These are phyloP conservation scores for Scarus forsteni DNA, from an alignment of 2,797 vertebrate genomes.

Conservation along the genomic window DNA sequence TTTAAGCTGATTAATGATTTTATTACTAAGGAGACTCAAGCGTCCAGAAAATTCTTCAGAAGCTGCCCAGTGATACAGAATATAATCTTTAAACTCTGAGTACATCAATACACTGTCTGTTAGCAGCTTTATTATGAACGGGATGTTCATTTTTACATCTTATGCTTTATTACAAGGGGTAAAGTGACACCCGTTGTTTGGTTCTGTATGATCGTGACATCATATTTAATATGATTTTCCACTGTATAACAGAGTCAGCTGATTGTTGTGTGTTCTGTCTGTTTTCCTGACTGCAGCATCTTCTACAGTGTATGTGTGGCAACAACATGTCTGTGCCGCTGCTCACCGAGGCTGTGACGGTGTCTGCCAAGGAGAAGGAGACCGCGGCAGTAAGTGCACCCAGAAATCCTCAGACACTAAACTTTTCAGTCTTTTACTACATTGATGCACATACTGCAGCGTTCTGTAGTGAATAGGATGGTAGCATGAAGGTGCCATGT, in stretches of 20 bases:
- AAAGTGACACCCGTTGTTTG: slow-evolving; percentile 18
- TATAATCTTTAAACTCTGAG: not conserved
- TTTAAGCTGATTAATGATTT: slow-evolving; percentile 4
- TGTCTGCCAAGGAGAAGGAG: slow-evolving; percentile 95
- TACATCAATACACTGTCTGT: not conserved
- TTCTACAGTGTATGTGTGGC: slow-evolving; percentile 98
- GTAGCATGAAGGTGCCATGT: no score
- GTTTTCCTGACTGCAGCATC: slow-evolving; percentile 71
- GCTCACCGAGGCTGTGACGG: slow-evolving; percentile 95
- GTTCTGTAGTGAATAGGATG: no score
- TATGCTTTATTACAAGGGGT: not conserved
- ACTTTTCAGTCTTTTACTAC: not conserved
- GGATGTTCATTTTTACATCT: no score
- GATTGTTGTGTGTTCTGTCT: slow-evolving; percentile 16
- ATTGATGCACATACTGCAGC: not conserved
- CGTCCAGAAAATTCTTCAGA: slow-evolving; percentile 1
- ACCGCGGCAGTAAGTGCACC: slow-evolving; percentile 92
- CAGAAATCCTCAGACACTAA: not conserved
- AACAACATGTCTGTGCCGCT: slow-evolving; percentile 99
- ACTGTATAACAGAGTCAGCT: slow-evolving; percentile 5
- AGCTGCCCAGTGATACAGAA: not conserved
- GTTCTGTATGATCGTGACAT: not conserved
- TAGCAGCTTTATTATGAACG: not conserved
- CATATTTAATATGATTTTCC: not conserved
- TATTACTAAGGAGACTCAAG: slow-evolving; percentile 5